Percentiles rank a stretch among this genome's conserved stretches.
Conservation (phyloP, 2,888 invertebrate genomes). For the Flexamia atlantica region DNA sequence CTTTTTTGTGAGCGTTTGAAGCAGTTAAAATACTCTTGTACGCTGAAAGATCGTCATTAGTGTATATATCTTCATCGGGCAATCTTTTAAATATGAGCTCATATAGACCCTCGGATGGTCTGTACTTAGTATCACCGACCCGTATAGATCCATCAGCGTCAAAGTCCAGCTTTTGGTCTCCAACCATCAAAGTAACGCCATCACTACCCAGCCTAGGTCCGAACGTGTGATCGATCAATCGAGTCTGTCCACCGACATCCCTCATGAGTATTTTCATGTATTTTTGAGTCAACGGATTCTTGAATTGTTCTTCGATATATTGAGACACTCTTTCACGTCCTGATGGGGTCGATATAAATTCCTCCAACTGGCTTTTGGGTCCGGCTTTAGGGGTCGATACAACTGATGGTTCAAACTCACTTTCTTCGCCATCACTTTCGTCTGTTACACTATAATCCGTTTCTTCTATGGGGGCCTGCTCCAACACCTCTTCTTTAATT, state of each 20-base stretch:
- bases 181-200: not conserved
- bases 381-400: too few relatives aligned
- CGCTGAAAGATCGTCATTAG: not conserved
- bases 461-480: not conserved
- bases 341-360: not conserved
- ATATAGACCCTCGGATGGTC: not conserved
- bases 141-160: not conserved
- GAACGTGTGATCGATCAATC: not conserved
- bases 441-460: too few relatives aligned
- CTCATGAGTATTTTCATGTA: conserved; percentile 9
- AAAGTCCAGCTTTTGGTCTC: not conserved
- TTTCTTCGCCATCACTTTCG: too few relatives aligned
- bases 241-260: not conserved
- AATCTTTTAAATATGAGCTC: not conserved
- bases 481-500: not conserved
- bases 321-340: not conserved
- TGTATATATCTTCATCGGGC: not conserved
- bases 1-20: conserved; percentile 4
- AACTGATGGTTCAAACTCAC: too few relatives aligned
- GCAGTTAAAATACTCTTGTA: not conserved
- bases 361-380: too few relatives aligned
- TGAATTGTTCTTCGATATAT: not conserved
- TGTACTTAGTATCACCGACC: not conserved
- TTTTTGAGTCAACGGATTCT: not conserved
- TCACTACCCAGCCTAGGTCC: not conserved